Evolutionary conservation across 2,113 vertebrate species (phyloP).

Genomic region (Sitta europaea): DNA sequence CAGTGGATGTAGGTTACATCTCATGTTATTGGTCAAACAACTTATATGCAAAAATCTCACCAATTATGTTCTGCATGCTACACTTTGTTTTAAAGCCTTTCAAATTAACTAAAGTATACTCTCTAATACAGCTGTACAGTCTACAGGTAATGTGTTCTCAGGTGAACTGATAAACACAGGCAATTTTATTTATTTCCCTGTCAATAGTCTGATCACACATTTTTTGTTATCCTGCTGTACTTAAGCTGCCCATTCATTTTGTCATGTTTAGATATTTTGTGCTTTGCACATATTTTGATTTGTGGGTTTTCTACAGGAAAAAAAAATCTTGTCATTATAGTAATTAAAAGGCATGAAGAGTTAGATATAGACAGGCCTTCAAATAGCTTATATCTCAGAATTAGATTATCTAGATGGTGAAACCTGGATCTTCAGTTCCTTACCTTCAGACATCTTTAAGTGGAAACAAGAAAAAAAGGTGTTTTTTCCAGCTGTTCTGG

Average conservation of each 20-base stretch:
- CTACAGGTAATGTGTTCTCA: not conserved
- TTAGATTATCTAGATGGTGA: not conserved
- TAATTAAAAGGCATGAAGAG: not conserved
- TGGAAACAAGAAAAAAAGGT: not conserved
- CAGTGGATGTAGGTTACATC: not conserved
- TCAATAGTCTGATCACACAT: not conserved
- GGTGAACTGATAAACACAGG: not conserved
- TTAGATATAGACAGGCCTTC: not conserved
- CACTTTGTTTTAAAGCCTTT: not conserved
- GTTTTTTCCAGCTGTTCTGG: not conserved
- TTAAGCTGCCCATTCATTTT: not conserved
- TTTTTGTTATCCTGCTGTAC: not conserved
- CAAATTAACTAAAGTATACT: not conserved
- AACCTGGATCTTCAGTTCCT: not conserved
- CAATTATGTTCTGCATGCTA: not conserved
- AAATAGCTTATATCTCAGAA: not conserved
- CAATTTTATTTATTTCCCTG: not conserved
- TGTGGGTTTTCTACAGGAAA: not conserved
- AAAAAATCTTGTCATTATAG: not conserved
- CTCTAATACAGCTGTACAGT: not conserved
- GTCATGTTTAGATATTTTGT: not conserved
- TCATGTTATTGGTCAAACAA: not conserved
- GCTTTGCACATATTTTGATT: not conserved
- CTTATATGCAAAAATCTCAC: not conserved
- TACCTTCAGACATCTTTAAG: not conserved